phyloP scores from a whole-genome alignment of 2,113 vertebrate species.

The Lophochroa leadbeateri region DNA sequence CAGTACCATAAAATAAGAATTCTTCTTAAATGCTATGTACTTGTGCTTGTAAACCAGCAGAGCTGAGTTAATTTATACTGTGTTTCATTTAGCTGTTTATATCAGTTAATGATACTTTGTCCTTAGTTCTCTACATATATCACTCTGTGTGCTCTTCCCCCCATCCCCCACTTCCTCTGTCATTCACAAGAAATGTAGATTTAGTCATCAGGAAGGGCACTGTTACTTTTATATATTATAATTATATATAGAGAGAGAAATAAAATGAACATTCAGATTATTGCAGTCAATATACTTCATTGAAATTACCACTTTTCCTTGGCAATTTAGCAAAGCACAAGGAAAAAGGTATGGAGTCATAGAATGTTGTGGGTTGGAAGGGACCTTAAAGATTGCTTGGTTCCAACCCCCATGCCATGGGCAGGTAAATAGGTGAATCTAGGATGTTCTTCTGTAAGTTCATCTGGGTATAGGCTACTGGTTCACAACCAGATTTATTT shows the following conservation, averaged over 20 bases:
- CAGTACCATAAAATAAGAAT: background rate
- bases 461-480: background rate
- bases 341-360: background rate
- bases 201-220: background rate
- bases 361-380: background rate
- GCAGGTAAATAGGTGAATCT: background rate
- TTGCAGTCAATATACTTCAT: background rate
- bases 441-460: background rate
- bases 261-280: background rate
- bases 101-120: background rate
- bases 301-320: background rate
- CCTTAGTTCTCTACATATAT: background rate
- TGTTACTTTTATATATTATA: background rate
- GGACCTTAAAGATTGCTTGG: background rate
- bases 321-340: background rate
- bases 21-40: background rate
- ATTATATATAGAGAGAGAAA: background rate
- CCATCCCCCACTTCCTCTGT: fast-evolving
- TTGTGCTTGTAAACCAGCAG: background rate
- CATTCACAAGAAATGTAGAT: background rate
- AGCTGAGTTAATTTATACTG: background rate
- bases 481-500: constrained; percentile 17
- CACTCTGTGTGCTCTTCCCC: background rate
- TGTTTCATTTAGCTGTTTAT: background rate
- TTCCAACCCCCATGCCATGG: background rate